phyloP scores from a whole-genome alignment of 2,113 vertebrate genomes.

The Oryzias celebensis region DNA sequence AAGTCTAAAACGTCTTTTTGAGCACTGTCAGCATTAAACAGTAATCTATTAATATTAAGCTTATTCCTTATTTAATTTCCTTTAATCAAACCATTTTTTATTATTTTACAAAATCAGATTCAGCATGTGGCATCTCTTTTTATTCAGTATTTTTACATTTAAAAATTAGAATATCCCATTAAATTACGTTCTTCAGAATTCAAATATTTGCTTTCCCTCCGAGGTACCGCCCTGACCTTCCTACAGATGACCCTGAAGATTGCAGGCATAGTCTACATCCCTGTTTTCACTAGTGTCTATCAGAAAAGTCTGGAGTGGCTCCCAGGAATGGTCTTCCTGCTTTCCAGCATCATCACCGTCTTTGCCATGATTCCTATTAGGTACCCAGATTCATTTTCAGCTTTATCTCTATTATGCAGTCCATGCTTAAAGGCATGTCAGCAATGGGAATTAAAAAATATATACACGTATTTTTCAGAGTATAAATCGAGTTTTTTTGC shows the following conservation, averaged over 20 bases:
- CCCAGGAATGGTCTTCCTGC: slow-evolving; percentile 82
- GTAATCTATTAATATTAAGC: no score
- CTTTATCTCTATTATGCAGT: neutral
- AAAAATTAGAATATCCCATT: no score
- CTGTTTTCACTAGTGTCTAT: slow-evolving; percentile 87
- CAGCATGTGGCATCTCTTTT: no score
- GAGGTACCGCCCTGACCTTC: slow-evolving; percentile 81
- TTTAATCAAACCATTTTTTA: no score
- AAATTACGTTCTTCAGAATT: neutral
- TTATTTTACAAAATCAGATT: no score
- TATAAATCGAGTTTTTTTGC: no score
- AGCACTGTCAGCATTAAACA: no score
- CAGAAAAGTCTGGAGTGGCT: slow-evolving; percentile 85
- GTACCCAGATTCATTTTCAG: slow-evolving; percentile 41
- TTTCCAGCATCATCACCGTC: slow-evolving; percentile 82
- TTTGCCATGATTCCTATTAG: slow-evolving; percentile 85
- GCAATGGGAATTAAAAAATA: no score
- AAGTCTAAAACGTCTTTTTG: no score
- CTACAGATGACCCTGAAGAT: slow-evolving; percentile 86
- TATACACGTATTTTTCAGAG: no score
- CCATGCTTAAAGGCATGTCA: neutral
- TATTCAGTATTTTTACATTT: no score
- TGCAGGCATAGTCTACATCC: slow-evolving; percentile 82
- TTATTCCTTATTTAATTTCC: no score
- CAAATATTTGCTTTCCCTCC: neutral